Evolutionary conservation across 1,140 invertebrate genomes (phyloP).

Genomic region (Oppia nitens): DNA sequence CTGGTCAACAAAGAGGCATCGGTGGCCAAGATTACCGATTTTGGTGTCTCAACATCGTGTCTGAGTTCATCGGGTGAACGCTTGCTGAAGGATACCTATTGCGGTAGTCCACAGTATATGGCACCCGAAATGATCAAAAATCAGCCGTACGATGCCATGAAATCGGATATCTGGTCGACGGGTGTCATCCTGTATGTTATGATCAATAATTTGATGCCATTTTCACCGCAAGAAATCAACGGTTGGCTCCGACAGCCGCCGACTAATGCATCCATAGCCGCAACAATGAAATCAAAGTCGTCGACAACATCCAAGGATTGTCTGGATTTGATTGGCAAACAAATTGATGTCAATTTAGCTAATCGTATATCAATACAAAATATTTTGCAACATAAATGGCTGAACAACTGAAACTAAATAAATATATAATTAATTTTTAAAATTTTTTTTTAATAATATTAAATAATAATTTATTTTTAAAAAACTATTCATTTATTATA

Average conservation of each 20-base stretch:
- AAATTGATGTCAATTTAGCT: too few relatives aligned
- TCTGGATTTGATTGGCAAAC: too few relatives aligned
- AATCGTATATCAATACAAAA: too few relatives aligned
- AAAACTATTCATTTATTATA: too few relatives aligned
- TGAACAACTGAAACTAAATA: too few relatives aligned
- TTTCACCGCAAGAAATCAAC: constrained; percentile 13
- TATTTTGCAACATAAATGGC: too few relatives aligned
- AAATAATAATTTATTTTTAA: too few relatives aligned
- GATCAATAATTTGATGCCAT: constrained; percentile 27
- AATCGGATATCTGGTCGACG: constrained; percentile 22
- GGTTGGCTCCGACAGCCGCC: constrained; percentile 15
- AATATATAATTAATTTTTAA: too few relatives aligned
- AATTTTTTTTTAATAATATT: too few relatives aligned
- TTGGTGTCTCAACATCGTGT: constrained; percentile 23
- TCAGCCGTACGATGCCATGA: constrained; percentile 19
- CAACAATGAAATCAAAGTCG: too few relatives aligned
- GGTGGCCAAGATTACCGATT: constrained; percentile 6
- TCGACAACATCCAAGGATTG: too few relatives aligned
- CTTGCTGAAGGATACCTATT: constrained; percentile 2
- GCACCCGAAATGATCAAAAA: constrained; percentile 23
- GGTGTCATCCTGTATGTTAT: constrained; percentile 25
- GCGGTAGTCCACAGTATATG: constrained; percentile 19
- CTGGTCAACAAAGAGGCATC: constrained; percentile 45
- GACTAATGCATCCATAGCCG: background rate
- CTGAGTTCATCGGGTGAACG: background rate